phyloP scores from a whole-genome alignment of 1,140 invertebrate species.

The Melitaea cinxia region DNA sequence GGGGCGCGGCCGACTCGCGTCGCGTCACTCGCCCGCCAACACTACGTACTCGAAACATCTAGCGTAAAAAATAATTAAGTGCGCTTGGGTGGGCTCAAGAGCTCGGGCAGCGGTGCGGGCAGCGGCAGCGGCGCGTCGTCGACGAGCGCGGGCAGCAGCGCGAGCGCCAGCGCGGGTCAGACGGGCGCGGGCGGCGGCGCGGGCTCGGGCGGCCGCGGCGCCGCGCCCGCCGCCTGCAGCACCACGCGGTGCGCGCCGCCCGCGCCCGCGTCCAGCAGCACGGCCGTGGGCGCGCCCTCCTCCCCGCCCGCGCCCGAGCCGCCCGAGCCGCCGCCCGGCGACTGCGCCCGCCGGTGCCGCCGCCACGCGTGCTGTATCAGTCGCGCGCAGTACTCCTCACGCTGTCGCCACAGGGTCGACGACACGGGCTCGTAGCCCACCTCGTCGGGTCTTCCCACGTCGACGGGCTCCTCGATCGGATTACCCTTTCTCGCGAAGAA shows the following conservation, averaged over 20 bases:
- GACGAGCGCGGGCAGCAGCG: constrained; percentile 74
- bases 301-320: constrained; percentile 79
- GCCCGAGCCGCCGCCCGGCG: constrained; percentile 58
- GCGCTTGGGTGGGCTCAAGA: constrained; percentile 76
- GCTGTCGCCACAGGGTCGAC: constrained; percentile 95
- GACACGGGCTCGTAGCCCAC: constrained; percentile 95
- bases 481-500: constrained; percentile 98
- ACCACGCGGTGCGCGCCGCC: constrained; percentile 86
- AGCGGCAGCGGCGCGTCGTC: constrained; percentile 73
- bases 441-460: constrained; percentile 91
- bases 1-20: constrained; percentile 46
- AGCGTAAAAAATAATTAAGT: constrained; percentile 77
- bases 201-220: constrained; percentile 59
- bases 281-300: constrained; percentile 85
- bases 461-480: constrained; percentile 94
- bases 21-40: constrained; percentile 62
- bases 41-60: constrained; percentile 64
- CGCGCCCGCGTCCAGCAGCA: constrained; percentile 70
- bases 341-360: constrained; percentile 88
- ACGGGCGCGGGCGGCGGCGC: constrained; percentile 69
- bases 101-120: constrained; percentile 77
- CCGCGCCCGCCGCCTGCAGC: constrained; percentile 91
- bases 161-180: constrained; percentile 75
- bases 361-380: constrained; percentile 97
- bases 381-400: constrained; percentile 97